Evolutionary conservation across 2,797 vertebrate species (phyloP).

Genomic region (Acanthurus tractus): DNA sequence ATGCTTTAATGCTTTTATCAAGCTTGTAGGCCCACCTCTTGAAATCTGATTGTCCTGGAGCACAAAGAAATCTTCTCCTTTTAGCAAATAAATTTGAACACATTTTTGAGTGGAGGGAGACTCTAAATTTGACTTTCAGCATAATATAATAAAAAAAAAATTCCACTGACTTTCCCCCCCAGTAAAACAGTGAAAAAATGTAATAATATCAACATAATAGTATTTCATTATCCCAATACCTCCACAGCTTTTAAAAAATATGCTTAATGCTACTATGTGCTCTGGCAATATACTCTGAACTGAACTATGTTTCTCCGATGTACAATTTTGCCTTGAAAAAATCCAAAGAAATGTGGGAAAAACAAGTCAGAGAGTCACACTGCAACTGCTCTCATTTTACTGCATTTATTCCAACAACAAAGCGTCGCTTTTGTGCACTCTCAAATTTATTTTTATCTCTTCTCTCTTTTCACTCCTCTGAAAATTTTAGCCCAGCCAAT

Average conservation of each 20-base stretch:
- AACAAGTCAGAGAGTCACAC: not conserved
- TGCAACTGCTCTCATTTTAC: constrained; percentile 12
- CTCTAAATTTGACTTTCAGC: too few relatives aligned
- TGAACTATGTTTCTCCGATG: not conserved
- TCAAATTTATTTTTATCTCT: not conserved
- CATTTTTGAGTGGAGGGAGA: too few relatives aligned
- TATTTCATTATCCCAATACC: not conserved
- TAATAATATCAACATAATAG: not conserved
- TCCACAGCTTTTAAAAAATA: not conserved
- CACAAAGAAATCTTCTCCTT: too few relatives aligned
- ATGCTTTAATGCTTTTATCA: too few relatives aligned
- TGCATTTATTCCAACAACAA: constrained; percentile 26
- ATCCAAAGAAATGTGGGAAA: not conserved
- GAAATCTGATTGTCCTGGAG: too few relatives aligned
- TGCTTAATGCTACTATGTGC: not conserved
- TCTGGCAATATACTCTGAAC: not conserved
- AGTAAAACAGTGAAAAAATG: not conserved
- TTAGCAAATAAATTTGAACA: too few relatives aligned
- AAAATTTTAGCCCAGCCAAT: not conserved
- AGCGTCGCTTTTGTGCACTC: not conserved
- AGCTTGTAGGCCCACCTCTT: too few relatives aligned
- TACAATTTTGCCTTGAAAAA: not conserved
- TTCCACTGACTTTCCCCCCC: too few relatives aligned
- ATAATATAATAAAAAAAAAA: too few relatives aligned
- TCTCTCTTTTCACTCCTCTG: constrained; percentile 1